Base-by-base conservation (phyloP, 2,888 invertebrate species). In the Pollenia labialis region DNA sequence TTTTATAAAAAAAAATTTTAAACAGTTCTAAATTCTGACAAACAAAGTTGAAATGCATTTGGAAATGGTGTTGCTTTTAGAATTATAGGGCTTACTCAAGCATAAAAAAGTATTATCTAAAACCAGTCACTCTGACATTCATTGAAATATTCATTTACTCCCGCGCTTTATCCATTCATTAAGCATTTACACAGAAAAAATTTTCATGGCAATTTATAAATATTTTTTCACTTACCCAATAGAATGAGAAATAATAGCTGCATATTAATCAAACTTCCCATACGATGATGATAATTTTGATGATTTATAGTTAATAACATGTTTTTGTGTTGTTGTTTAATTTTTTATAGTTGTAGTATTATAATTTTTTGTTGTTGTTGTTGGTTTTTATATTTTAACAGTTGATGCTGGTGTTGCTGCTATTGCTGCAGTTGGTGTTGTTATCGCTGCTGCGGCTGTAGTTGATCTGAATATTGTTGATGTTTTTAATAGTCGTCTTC, bases 191-290 rank as follows among this genome's bases (percentile, higher is more conserved):
- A 7, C 12, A 46, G 12, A n/a, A 56, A 18, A 16, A 48, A 54
- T n/a, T 64, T 12, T 16, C 18, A 48, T 42, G 4, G 11, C 68
- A 54, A 50, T 50, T 79, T 72, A 44, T 71, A 54, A 62, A 14
- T 56, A 46, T 81, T 32, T 32, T 32, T 81, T 69, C 64, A 87
- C 87, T 87, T 87, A 87, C 87, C 87, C 87, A 87, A 68, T 77
- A 87, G 74, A 66, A 87, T 87, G 87, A 87, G 87, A 77, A 87
- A 84, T 72, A 87, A 77, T 84, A 87, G 83, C 84, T 87, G 84
- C 84, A 87, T 84, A 84, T 87, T 87, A 87, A 87, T 87, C 84
- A 87, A 84, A 81, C 81, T 77, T 77, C 84, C 87, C 69, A 87
- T 81, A 16, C 87, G 87, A 77, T 87, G 87, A 84, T 87, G 81